Conservation (phyloP, 2,113 vertebrate species). For the Hemicordylus capensis region DNA sequence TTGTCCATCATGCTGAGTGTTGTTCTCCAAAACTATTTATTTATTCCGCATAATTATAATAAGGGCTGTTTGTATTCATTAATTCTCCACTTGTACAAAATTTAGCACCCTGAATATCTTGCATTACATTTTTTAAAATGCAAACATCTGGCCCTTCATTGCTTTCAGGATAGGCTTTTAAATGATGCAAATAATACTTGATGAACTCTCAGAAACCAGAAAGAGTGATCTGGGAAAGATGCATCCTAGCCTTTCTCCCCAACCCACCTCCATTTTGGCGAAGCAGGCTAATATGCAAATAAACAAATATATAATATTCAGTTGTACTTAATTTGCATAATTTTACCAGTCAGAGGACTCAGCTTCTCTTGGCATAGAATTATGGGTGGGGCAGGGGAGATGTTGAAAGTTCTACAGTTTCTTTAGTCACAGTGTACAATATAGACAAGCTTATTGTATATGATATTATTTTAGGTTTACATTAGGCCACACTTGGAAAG, state of each 20-base stretch:
- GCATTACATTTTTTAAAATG: not conserved
- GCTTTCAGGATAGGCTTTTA: not conserved
- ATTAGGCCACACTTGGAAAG: not conserved
- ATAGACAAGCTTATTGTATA: not conserved
- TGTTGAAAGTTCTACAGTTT: not conserved
- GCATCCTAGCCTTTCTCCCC: not conserved
- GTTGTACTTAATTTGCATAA: not conserved
- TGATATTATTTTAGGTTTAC: not conserved
- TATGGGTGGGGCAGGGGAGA: not conserved
- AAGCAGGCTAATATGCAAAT: not conserved
- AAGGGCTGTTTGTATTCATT: not conserved
- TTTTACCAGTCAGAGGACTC: not conserved
- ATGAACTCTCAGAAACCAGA: not conserved
- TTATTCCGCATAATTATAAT: not conserved
- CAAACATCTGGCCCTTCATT: not conserved
- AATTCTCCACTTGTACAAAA: no score
- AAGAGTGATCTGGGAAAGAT: not conserved
- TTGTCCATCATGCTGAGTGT: not conserved
- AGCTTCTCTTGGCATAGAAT: not conserved
- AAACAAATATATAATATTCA: not conserved
- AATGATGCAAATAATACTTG: not conserved
- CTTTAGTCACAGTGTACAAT: not conserved
- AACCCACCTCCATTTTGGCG: not conserved
- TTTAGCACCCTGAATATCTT: not conserved
- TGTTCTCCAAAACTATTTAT: not conserved